Evolutionary conservation across 2,113 vertebrate genomes (phyloP).

Genomic region (Struthio camelus): DNA sequence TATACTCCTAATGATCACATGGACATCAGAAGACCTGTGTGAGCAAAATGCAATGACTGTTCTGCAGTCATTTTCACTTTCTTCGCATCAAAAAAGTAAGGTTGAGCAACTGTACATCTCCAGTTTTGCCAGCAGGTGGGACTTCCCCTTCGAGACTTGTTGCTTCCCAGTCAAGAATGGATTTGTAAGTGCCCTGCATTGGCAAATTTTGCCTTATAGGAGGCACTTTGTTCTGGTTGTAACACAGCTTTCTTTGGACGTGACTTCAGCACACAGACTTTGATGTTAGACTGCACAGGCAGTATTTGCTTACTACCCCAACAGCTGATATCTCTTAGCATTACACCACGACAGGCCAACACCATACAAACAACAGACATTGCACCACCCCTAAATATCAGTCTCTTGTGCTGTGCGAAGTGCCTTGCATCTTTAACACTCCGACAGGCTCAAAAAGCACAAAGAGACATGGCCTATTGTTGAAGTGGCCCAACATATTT

Average conservation of each 20-base stretch:
- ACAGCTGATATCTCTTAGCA: background rate
- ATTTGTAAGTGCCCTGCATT: background rate
- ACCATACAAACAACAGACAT: too few species aligned
- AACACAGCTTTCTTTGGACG: background rate
- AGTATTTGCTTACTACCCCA: background rate
- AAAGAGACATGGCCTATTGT: background rate
- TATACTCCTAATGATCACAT: background rate
- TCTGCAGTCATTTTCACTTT: background rate
- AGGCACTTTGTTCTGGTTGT: background rate
- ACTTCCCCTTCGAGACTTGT: background rate
- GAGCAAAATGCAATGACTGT: background rate
- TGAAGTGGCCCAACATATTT: background rate
- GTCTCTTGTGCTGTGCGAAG: background rate
- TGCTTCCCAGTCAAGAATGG: background rate
- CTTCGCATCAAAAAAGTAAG: background rate
- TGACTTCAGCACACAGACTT: background rate
- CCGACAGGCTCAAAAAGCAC: background rate
- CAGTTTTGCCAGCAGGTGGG: background rate
- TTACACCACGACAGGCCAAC: background rate
- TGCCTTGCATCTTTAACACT: background rate
- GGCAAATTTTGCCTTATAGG: background rate
- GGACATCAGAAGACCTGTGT: background rate
- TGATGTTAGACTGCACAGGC: fast-evolving
- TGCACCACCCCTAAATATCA: background rate
- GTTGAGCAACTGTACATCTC: fast-evolving